Evolutionary conservation across 2,113 vertebrate species (phyloP).

Genomic region (Bucco capensis): DNA sequence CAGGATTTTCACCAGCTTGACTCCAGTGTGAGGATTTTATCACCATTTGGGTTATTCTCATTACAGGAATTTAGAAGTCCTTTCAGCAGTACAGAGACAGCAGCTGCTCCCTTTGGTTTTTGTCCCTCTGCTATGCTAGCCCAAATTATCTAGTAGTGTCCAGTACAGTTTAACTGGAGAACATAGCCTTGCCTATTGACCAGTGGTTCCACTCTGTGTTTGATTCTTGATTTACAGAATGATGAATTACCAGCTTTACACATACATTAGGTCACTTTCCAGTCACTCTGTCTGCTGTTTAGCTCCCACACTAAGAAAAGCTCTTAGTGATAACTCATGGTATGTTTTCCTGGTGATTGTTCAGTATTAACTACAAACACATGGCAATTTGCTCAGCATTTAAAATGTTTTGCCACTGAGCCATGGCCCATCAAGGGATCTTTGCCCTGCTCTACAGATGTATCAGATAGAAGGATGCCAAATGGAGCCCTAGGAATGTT

Average conservation of each 20-base stretch:
- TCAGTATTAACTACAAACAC: not conserved
- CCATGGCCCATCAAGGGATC: not conserved
- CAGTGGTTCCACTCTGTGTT: not conserved
- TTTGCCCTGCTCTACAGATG: not conserved
- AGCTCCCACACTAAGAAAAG: conserved; percentile 11
- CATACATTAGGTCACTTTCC: not conserved
- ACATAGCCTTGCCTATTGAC: not conserved
- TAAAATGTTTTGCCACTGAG: not conserved
- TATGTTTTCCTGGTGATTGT: not conserved
- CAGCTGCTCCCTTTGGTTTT: not conserved
- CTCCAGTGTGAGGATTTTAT: not conserved
- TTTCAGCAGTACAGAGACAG: not conserved
- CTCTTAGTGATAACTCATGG: not conserved
- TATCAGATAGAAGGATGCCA: not conserved
- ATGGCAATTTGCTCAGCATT: not conserved
- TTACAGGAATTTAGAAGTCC: not conserved
- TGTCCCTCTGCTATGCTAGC: not conserved
- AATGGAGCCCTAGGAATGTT: not conserved
- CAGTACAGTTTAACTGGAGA: not conserved
- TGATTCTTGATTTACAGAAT: not conserved
- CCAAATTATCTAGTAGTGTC: not conserved
- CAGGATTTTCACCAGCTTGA: not conserved
- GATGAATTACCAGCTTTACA: not conserved
- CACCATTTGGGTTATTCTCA: not conserved
- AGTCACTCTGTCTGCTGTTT: too few relatives aligned